A percentile compares a stretch with the other conserved stretches of the same genome.
Conservation (phyloP, 2,113 vertebrate species). For the Trachemys scripta region DNA sequence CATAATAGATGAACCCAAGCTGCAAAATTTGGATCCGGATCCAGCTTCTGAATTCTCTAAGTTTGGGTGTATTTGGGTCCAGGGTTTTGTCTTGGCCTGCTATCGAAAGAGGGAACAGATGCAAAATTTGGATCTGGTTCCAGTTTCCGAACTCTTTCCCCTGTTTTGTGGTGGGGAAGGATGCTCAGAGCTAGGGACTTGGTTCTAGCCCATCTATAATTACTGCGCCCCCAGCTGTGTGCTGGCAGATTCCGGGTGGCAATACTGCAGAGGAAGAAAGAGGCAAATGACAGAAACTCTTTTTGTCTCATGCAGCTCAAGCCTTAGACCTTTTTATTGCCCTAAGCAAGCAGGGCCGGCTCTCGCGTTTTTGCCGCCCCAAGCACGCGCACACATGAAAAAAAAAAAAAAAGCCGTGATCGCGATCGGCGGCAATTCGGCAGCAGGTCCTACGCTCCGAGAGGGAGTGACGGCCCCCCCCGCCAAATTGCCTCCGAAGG, state of each 20-base stretch:
- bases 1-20: not conserved
- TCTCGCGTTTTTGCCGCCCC: no score
- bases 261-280: not conserved
- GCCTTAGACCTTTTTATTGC: not conserved
- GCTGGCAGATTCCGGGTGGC: not conserved
- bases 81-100: not conserved
- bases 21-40: not conserved
- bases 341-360: not conserved
- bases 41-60: no score
- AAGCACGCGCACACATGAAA: no score
- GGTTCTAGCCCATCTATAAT: not conserved
- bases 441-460: no score
- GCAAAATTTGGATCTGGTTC: not conserved
- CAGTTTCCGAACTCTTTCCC: not conserved
- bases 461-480: no score
- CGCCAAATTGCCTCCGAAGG: no score
- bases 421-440: no score
- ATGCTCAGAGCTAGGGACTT: not conserved
- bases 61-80: rapidly evolving
- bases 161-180: not conserved
- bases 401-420: no score
- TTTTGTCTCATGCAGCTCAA: not conserved
- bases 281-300: rapidly evolving
- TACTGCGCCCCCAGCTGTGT: not conserved
- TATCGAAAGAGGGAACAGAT: not conserved